Evolutionary conservation across 2,888 invertebrate species (phyloP).

Genomic region (Heteromyza rotundicornis): DNA sequence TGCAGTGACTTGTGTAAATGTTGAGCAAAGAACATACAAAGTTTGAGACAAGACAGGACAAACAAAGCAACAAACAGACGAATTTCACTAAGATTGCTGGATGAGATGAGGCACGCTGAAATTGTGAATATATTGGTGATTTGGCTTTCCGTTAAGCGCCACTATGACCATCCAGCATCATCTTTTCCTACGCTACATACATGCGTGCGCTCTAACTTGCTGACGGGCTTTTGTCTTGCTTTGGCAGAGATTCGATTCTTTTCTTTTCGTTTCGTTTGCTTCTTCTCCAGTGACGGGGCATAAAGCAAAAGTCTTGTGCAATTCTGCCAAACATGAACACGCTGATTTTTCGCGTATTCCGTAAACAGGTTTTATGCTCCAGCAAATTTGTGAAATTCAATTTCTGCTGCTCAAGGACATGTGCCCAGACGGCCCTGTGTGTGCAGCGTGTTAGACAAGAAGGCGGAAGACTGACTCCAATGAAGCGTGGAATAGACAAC

Average conservation of each 20-base stretch:
- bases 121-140: neutral
- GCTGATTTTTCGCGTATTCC: slow-evolving; percentile 42
- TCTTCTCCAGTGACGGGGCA: slow-evolving; percentile 42
- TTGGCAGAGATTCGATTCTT: too few species aligned
- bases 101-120: neutral
- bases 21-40: too few species aligned
- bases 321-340: slow-evolving; percentile 50
- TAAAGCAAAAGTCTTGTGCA: too few species aligned
- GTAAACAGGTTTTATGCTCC: slow-evolving; percentile 59
- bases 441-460: too few species aligned
- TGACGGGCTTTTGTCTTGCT: too few species aligned
- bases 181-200: neutral
- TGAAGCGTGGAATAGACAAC: too few species aligned
- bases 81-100: too few species aligned
- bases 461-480: too few species aligned
- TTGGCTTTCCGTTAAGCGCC: neutral
- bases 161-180: too few species aligned
- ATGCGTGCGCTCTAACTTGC: too few species aligned
- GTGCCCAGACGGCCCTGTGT: too few species aligned
- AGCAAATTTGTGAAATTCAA: slow-evolving; percentile 60
- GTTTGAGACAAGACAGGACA: neutral
- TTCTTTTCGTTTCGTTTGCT: too few species aligned
- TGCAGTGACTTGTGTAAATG: slow-evolving; percentile 15
- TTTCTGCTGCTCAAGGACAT: slow-evolving; percentile 54
- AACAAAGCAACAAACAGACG: neutral